phyloP scores from a whole-genome alignment of 2,888 invertebrate genomes.

The Opisthograptis luteolata region DNA sequence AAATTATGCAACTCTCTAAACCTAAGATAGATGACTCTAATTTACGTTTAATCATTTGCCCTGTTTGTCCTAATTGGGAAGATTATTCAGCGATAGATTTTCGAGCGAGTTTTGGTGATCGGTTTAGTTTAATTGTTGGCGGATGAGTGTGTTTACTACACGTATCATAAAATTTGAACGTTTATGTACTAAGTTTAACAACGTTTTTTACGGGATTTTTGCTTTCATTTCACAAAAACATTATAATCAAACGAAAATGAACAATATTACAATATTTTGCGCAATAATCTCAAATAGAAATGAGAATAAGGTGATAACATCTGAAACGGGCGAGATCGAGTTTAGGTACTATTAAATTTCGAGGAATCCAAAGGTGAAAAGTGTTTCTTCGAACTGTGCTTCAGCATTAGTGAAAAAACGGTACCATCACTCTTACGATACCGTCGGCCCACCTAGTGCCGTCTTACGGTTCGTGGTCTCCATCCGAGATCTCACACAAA shows the following conservation, averaged over 20 bases:
- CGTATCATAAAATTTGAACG: neutral
- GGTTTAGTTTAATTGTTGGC: neutral
- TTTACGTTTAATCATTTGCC: slow-evolving; percentile 40
- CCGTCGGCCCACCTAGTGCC: too few species aligned
- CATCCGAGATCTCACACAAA: too few species aligned
- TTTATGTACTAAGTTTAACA: too few species aligned
- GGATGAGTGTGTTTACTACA: too few species aligned
- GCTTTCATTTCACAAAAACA: too few species aligned
- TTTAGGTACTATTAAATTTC: slow-evolving; percentile 5
- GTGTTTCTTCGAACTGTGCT: neutral
- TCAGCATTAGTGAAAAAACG: neutral
- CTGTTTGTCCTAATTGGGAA: neutral
- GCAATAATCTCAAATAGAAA: slow-evolving; percentile 3
- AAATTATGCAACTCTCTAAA: slow-evolving; percentile 62
- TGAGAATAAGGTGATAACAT: slow-evolving; percentile 5
- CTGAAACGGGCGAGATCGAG: neutral
- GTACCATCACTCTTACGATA: too few species aligned
- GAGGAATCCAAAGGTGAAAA: neutral
- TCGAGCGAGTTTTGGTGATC: neutral
- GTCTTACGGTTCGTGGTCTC: too few species aligned
- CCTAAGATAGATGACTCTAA: slow-evolving; percentile 54
- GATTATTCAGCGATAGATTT: slow-evolving; percentile 2
- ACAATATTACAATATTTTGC: neutral
- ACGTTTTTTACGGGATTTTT: too few species aligned
- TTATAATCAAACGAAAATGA: neutral